These are phyloP conservation scores for Lytechinus pictus DNA, from an alignment of 35 echinoderm and acorn worm species.

Conservation along the genomic window DNA sequence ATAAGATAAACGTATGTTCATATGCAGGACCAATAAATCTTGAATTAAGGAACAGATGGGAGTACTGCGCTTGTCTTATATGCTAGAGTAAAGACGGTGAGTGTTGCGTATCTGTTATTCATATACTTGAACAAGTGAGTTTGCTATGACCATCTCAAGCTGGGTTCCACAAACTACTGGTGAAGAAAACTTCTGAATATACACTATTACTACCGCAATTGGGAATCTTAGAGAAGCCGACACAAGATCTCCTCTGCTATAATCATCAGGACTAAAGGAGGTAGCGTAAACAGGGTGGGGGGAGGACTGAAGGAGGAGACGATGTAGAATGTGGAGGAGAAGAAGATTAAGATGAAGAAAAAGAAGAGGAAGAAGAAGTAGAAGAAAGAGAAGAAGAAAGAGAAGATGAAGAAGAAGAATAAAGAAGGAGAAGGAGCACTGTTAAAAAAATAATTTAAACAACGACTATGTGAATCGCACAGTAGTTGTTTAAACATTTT, in stretches of 20 bases:
- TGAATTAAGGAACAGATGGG: constrained; percentile 18
- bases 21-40: not conserved
- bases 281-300: no score
- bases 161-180: not conserved
- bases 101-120: not conserved
- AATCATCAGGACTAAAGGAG: no score
- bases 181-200: not conserved
- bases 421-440: no score
- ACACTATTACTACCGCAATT: not conserved
- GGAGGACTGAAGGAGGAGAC: no score
- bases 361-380: no score
- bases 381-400: no score
- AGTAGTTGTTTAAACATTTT: no score
- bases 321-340: no score
- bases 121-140: not conserved
- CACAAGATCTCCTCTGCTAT: not conserved
- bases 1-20: not conserved
- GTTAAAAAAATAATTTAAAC: no score
- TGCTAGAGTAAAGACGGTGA: constrained; percentile 6
- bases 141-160: not conserved
- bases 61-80: not conserved
- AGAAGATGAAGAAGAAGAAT: no score
- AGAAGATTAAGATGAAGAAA: no score
- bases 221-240: not conserved
- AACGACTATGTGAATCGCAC: no score